Evolutionary conservation across 2,113 vertebrate genomes (phyloP).

Genomic region (Crotalus viridis): DNA sequence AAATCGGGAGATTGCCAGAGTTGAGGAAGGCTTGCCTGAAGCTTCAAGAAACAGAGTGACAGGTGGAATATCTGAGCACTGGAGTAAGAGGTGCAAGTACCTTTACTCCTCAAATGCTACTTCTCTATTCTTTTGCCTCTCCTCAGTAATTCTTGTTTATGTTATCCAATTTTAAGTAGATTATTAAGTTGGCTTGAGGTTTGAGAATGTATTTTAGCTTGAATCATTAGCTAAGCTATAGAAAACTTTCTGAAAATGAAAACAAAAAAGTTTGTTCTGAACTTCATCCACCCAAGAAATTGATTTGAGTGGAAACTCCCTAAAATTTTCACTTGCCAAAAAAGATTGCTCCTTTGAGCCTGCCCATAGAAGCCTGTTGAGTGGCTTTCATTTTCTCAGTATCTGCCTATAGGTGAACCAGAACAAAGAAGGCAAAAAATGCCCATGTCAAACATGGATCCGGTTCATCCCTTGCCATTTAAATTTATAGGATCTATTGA

Average conservation of each 20-base stretch:
- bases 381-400: neutral
- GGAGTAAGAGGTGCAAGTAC: neutral
- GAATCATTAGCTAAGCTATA: neutral
- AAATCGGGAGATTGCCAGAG: neutral
- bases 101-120: neutral
- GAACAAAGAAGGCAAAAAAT: neutral
- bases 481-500: neutral
- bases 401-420: neutral
- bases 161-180: neutral
- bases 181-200: neutral
- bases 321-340: neutral
- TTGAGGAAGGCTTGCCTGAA: neutral
- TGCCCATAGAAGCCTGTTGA: neutral
- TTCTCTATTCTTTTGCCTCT: neutral
- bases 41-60: neutral
- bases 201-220: neutral
- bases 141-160: neutral
- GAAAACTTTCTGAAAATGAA: neutral
- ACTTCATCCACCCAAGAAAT: neutral
- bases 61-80: neutral
- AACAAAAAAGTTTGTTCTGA: neutral
- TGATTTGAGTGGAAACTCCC: neutral
- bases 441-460: neutral
- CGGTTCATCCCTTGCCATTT: neutral
- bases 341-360: neutral